phyloP scores from a whole-genome alignment of 2,797 vertebrate genomes.

The Garrulus glandarius region DNA sequence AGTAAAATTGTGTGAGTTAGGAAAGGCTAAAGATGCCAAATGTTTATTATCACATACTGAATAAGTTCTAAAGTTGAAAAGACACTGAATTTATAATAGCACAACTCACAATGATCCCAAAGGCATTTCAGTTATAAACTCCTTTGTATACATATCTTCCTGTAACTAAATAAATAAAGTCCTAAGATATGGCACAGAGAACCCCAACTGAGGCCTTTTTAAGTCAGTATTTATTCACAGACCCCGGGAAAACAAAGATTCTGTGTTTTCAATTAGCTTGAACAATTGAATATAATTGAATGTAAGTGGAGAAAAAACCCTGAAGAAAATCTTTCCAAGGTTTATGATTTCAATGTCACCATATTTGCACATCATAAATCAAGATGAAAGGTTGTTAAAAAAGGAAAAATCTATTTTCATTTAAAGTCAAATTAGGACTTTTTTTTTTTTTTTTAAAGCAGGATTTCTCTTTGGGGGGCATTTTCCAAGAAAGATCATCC shows the following conservation, averaged over 20 bases:
- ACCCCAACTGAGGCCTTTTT: background rate
- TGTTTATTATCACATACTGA: conserved; percentile 7
- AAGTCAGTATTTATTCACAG: background rate
- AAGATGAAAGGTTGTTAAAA: background rate
- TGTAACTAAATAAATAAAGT: conserved; percentile 8
- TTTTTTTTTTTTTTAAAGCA: too few relatives aligned
- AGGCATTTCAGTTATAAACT: conserved; percentile 32
- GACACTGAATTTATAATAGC: background rate
- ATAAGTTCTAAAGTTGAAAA: conserved; percentile 14
- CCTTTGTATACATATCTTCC: background rate
- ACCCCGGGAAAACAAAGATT: background rate
- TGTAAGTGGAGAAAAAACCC: background rate
- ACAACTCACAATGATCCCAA: background rate
- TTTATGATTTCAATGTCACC: background rate
- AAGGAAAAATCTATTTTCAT: background rate
- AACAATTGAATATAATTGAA: background rate
- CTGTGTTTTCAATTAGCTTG: background rate
- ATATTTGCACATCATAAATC: background rate
- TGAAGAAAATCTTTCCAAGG: background rate
- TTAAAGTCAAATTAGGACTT: background rate
- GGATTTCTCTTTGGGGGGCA: background rate
- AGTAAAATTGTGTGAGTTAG: background rate
- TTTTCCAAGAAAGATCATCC: background rate
- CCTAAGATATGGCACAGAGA: background rate
- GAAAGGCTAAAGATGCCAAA: conserved; percentile 41